Evolutionary conservation across 2,113 vertebrate genomes (phyloP).

Genomic region (Polypterus senegalus): DNA sequence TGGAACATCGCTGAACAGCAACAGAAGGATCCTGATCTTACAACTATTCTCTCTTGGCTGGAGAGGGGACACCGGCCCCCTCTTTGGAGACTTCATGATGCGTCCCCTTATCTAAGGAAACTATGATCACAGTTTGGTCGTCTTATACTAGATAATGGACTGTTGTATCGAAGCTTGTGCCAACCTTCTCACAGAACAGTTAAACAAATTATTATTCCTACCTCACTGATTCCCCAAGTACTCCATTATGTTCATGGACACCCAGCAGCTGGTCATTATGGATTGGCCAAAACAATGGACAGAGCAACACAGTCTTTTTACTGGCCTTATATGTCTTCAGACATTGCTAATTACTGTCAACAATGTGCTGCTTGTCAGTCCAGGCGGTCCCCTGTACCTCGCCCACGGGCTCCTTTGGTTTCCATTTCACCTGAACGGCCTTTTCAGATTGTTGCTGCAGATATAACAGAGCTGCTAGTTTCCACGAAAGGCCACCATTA

Average conservation of each 20-base stretch:
- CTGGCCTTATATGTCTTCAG: constrained; percentile 15
- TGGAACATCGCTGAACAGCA: background rate
- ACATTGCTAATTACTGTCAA: constrained; percentile 9
- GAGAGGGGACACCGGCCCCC: too few species aligned
- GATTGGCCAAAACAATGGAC: constrained; percentile 4
- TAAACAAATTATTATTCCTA: constrained; percentile 1
- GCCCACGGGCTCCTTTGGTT: constrained; percentile 12
- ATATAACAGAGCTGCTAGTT: constrained; percentile 8
- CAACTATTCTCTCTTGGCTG: background rate
- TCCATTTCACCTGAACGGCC: constrained; percentile 10
- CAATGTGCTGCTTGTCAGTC: constrained; percentile 13
- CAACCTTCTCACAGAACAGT: background rate
- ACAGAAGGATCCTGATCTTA: background rate
- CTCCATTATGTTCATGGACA: constrained; percentile 4
- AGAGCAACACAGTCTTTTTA: constrained; percentile 6
- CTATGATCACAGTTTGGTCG: too few species aligned
- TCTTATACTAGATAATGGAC: too few species aligned
- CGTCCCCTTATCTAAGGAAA: too few species aligned
- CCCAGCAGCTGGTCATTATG: constrained; percentile 3
- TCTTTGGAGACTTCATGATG: too few species aligned
- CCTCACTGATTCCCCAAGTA: background rate
- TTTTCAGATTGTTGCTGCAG: constrained; percentile 18
- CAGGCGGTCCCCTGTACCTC: constrained; percentile 6
- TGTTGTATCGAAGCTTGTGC: too few species aligned
- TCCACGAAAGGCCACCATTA: constrained; percentile 7